phyloP scores from a whole-genome alignment of 2,797 vertebrate species.

The Karalla daura region DNA sequence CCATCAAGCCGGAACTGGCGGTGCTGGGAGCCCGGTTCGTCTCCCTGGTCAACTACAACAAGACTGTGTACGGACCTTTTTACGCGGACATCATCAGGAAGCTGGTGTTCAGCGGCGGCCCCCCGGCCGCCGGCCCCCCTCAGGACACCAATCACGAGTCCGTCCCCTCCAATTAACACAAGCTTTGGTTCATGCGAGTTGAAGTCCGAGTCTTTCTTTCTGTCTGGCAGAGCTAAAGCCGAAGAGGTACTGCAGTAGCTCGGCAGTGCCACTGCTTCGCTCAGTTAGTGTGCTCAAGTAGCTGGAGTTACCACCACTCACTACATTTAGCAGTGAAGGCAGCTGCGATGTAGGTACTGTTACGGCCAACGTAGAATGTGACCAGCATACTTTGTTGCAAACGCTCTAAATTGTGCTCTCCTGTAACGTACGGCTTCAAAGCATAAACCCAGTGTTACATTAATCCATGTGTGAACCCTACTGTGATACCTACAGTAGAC shows the following conservation, averaged over 20 bases:
- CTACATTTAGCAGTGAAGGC: slow-evolving; percentile 32
- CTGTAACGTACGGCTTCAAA: slow-evolving; percentile 9
- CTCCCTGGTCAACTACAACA: slow-evolving; percentile 92
- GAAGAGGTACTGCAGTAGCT: slow-evolving; percentile 5
- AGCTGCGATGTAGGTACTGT: not conserved
- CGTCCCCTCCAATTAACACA: slow-evolving; percentile 55
- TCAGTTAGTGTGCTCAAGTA: slow-evolving; percentile 12
- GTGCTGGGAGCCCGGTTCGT: slow-evolving; percentile 85
- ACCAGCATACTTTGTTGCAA: slow-evolving; percentile 19
- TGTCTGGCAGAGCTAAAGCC: slow-evolving; percentile 12
- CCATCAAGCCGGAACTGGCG: slow-evolving; percentile 88
- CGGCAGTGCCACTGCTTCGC: slow-evolving; percentile 26
- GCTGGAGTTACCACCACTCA: slow-evolving; percentile 13
- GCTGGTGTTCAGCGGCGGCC: slow-evolving; percentile 83
- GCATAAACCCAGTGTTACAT: slow-evolving; percentile 27
- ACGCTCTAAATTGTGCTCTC: not conserved
- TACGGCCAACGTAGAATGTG: slow-evolving; percentile 19
- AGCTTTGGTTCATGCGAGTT: not conserved
- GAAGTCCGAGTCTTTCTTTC: slow-evolving; percentile 10
- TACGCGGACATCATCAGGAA: slow-evolving; percentile 92
- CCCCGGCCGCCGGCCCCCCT: slow-evolving; percentile 25
- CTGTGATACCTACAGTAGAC: not conserved
- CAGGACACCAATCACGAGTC: slow-evolving; percentile 42
- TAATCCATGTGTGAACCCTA: slow-evolving; percentile 24
- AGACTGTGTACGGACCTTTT: slow-evolving; percentile 91